Evolutionary conservation across 2,888 invertebrate species (phyloP).

Genomic region (Conistra vaccinii): DNA sequence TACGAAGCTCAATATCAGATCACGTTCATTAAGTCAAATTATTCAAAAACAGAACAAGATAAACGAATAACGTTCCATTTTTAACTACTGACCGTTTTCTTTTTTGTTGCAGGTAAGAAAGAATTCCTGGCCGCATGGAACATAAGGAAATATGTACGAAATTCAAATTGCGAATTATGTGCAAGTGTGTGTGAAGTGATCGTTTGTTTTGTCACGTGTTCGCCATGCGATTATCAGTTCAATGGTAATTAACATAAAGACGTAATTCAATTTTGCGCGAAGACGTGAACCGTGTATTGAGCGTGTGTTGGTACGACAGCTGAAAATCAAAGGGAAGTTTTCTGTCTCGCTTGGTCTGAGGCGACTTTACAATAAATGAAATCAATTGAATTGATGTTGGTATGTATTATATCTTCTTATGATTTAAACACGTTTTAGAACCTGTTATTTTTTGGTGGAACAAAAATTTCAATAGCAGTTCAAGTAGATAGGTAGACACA

Average conservation of each 20-base stretch:
- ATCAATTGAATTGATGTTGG: conserved; percentile 57
- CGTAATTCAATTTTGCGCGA: conserved; percentile 83
- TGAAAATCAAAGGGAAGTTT: conserved; percentile 82
- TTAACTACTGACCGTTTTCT: conserved; percentile 65
- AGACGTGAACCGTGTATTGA: conserved; percentile 67
- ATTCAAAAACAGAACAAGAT: conserved; percentile 56
- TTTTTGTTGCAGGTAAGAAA: conserved; percentile 88
- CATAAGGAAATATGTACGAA: conserved; percentile 77
- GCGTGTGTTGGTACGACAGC: conserved; percentile 81
- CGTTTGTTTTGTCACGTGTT: conserved; percentile 82
- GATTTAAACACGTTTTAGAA: conserved; percentile 49
- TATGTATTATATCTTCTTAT: conserved; percentile 46
- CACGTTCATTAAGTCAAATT: conserved; percentile 40
- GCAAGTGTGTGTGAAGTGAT: conserved; percentile 78
- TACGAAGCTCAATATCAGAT: conserved; percentile 12
- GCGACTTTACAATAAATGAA: conserved; percentile 52
- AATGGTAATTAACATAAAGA: conserved; percentile 83
- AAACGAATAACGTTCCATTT: conserved; percentile 53
- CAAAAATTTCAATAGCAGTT: conserved; percentile 12
- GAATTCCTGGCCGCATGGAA: conserved; percentile 67
- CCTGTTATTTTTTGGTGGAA: conserved; percentile 21
- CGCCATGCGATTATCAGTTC: conserved; percentile 82
- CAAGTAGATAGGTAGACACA: neutral
- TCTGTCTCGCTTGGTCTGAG: conserved; percentile 67
- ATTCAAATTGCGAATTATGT: conserved; percentile 77